Base-by-base conservation (phyloP, 2,888 invertebrate species). In the Brassicogethes aeneus region DNA sequence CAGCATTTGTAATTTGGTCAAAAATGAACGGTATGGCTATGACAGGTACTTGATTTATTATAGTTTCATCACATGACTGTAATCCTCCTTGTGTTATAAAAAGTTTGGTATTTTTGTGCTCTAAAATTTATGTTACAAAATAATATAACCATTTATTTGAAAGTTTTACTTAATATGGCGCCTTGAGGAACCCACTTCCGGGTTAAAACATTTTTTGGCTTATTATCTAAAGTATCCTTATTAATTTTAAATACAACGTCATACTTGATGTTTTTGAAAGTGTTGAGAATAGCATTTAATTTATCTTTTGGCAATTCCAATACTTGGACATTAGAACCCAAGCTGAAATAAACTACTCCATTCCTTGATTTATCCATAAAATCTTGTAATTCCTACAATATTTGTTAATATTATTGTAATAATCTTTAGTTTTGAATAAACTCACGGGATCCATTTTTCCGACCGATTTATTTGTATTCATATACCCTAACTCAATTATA, bases 1-100 rank as follows among this genome's bases (percentile, higher is more conserved):
- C 52, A 5, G 61, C 63, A 47, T 70, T 68, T 13, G 53, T 59
- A 51, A 60, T 63, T 44, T 70, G 70, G 45, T 72, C 71, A 0
- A 58, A 65, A 5, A 66, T 48, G 54, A 70, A 64, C 3, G 70
- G 69, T 16, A 71, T 54, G 3, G 64, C 69, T 2, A 71, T 54
- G 1, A 71, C 42, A 2, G 72, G 70, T 1, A 69, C 65, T 36
- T 64, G 63, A 2, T 64, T 63, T 15, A 55, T 56, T 7, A 47
- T 45, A 3, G 49, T 42, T 38, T 49, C 49, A 36, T 49, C 49
- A 10, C 40, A 17, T 2, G 44, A 44, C 33, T 48, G 48, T 29
- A 48, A 16, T 7, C 48, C 48, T 5, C 44, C 48, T 39, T 49
- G 49, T 5, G 41, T 45, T 37, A 49, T 13, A 31, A 49, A 47